phyloP scores from a whole-genome alignment of 2,888 invertebrate species.

The Drosophila recens region DNA sequence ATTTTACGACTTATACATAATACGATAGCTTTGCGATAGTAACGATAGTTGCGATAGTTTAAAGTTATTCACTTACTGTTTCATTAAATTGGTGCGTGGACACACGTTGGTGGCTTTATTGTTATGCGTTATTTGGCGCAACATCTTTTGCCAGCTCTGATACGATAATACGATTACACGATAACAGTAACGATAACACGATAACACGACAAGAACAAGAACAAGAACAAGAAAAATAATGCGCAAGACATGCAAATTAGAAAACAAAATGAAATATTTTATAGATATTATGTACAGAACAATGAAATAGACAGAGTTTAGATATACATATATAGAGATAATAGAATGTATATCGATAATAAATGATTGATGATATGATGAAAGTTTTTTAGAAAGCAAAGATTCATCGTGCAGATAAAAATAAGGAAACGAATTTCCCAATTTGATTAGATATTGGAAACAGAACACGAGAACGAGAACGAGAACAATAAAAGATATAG shows the following conservation, averaged over 20 bases:
- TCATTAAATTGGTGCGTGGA: constrained; percentile 97
- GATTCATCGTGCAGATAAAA: constrained; percentile 18
- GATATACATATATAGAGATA: neutral
- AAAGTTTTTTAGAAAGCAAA: constrained; percentile 23
- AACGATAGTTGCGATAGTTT: constrained; percentile 12
- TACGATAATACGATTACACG: constrained; percentile 22
- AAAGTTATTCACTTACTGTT: constrained; percentile 93
- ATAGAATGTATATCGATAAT: constrained; percentile 3
- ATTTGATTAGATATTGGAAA: neutral
- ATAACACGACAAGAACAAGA: no score
- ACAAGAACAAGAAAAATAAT: constrained; percentile 33
- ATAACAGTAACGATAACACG: constrained; percentile 38
- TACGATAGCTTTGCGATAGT: constrained; percentile 4
- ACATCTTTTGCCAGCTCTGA: constrained; percentile 96
- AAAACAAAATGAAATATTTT: constrained; percentile 45
- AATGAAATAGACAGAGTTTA: neutral
- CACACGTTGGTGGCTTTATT: constrained; percentile 98
- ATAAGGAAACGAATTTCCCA: constrained; percentile 5
- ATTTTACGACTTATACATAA: neutral
- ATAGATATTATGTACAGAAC: constrained; percentile 39
- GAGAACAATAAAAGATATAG: constrained; percentile 21
- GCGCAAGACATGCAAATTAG: constrained; percentile 62
- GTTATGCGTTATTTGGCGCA: constrained; percentile 96
- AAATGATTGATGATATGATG: constrained; percentile 10
- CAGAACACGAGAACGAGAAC: constrained; percentile 10